Percentiles rank a stretch among this genome's conserved stretches.
Conservation (phyloP, 2,888 invertebrate genomes). For the Papilio elwesi region DNA sequence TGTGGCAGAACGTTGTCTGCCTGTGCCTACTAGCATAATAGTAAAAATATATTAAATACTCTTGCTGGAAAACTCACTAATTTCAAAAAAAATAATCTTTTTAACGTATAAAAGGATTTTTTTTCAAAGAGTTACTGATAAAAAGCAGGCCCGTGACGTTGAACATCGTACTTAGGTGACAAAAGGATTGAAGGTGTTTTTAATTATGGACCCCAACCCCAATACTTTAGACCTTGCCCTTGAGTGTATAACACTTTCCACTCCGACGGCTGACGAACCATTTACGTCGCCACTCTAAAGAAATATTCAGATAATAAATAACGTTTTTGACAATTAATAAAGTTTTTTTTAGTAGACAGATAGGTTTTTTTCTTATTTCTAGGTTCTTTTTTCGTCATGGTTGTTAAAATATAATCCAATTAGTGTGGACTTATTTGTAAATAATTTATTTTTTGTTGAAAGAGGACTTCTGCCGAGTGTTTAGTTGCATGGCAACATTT, state of each 20-base stretch:
- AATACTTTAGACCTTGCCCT: conserved; percentile 37
- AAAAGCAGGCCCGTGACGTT: conserved; percentile 1
- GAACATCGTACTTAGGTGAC: conserved; percentile 26
- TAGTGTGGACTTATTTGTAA: neutral
- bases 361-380: neutral
- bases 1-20: neutral
- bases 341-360: neutral
- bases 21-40: neutral
- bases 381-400: neutral
- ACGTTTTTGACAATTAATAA: conserved; percentile 17
- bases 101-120: neutral
- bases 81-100: neutral
- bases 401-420: conserved; percentile 7
- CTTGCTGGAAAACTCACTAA: neutral
- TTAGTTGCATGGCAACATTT: too few relatives aligned
- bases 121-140: neutral
- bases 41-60: neutral
- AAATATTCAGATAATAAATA: conserved; percentile 27
- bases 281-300: conserved; percentile 23
- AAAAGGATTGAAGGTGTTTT: conserved; percentile 37
- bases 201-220: conserved; percentile 34
- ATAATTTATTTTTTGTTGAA: neutral
- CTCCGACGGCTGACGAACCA: conserved; percentile 31
- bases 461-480: too few relatives aligned
- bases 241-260: conserved; percentile 33